Conservation (phyloP, 2,797 vertebrate genomes). For the Eulemur rubriventer region DNA sequence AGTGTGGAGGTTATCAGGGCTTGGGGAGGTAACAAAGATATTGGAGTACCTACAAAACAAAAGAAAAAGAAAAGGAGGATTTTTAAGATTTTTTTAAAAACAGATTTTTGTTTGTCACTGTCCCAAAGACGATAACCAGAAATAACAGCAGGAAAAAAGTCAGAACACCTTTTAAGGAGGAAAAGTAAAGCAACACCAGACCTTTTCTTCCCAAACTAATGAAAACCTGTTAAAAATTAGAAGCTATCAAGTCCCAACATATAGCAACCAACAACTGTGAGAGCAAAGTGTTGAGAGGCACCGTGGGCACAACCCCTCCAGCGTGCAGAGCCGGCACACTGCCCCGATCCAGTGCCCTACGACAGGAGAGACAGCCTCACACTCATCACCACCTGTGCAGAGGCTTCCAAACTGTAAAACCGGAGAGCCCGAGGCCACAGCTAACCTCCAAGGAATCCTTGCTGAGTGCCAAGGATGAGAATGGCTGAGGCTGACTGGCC, state of each 20-base stretch:
- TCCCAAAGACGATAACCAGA: neutral
- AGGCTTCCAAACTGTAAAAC: neutral
- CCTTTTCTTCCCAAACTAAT: neutral
- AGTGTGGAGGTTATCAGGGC: conserved; percentile 98
- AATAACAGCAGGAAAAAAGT: neutral
- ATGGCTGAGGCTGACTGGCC: neutral
- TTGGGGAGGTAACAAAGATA: conserved; percentile 98
- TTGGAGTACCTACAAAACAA: conserved; percentile 94
- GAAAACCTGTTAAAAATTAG: neutral
- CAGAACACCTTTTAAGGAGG: neutral
- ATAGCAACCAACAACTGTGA: neutral
- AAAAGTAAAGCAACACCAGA: neutral
- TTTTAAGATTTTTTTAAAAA: neutral
- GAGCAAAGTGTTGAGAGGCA: neutral
- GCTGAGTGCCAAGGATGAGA: neutral
- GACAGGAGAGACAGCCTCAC: neutral
- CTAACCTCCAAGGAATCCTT: neutral
- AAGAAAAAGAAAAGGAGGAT: neutral
- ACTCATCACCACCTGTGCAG: neutral
- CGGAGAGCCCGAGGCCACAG: neutral
- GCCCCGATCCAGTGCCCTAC: neutral
- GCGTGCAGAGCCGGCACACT: accelerated
- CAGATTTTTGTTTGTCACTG: neutral
- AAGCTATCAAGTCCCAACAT: neutral
- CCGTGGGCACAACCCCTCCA: neutral